Percentiles rank a stretch among this genome's conserved stretches.
Evolutionary conservation across 2,888 invertebrate genomes (phyloP).

Genomic region (Athetis lepigone): DNA sequence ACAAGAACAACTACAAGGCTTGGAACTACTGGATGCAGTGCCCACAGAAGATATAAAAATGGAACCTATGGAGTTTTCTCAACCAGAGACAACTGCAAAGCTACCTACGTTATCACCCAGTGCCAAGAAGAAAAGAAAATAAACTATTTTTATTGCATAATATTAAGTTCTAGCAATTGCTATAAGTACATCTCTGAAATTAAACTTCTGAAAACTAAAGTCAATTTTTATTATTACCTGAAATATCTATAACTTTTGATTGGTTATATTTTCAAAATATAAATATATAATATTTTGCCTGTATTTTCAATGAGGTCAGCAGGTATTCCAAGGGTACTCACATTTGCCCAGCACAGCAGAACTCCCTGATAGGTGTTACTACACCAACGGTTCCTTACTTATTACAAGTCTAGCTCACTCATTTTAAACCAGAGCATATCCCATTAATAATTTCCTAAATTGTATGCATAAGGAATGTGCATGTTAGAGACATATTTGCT

Average conservation of each 20-base stretch:
- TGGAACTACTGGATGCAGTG: slow-evolving; percentile 84
- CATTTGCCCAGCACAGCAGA: too few species aligned
- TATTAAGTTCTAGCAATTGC: background rate
- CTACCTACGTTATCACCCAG: slow-evolving; percentile 79
- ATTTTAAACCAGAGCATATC: too few species aligned
- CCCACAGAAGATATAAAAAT: slow-evolving; percentile 83
- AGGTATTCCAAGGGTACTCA: too few species aligned
- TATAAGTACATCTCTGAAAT: slow-evolving; percentile 1
- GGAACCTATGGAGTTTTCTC: slow-evolving; percentile 84
- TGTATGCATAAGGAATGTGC: too few species aligned
- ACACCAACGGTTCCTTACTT: too few species aligned
- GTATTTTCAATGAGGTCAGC: background rate
- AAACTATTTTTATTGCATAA: slow-evolving; percentile 56
- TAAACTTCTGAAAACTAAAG: slow-evolving; percentile 1
- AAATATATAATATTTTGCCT: background rate
- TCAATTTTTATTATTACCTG: background rate
- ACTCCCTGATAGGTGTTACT: too few species aligned
- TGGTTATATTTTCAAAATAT: too few species aligned
- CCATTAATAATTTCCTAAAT: too few species aligned
- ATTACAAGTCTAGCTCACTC: too few species aligned
- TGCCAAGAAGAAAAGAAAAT: slow-evolving; percentile 86
- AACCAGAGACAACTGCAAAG: slow-evolving; percentile 78
- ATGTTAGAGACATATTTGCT: too few species aligned
- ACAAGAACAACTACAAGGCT: slow-evolving; percentile 89
- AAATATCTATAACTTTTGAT: background rate